Evolutionary conservation across 2,113 vertebrate species (phyloP).

Genomic region (Podocnemis expansa): DNA sequence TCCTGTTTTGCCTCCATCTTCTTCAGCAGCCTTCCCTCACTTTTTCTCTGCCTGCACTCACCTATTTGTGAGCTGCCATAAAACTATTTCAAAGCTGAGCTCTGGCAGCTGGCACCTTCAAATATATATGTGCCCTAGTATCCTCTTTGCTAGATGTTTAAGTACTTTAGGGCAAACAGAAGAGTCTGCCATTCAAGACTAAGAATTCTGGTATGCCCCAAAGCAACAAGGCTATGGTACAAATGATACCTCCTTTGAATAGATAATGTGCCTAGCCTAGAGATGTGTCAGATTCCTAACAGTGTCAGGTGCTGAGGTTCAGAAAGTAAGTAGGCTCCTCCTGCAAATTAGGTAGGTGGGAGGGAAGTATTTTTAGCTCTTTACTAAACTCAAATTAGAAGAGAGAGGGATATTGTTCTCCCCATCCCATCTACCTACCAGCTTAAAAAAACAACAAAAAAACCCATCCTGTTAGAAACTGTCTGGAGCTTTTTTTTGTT

Average conservation of each 20-base stretch:
- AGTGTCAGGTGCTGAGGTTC: rapidly evolving
- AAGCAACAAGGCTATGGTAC: background rate
- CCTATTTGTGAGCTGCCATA: conserved; percentile 23
- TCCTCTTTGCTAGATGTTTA: background rate
- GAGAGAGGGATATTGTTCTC: background rate
- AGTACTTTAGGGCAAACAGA: conserved; percentile 57
- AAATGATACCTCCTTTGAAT: background rate
- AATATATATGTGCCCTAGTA: background rate
- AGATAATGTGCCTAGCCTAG: rapidly evolving
- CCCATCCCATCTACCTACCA: background rate
- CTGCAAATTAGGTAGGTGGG: background rate
- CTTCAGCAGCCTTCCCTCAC: conserved; percentile 32
- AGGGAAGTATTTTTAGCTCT: background rate
- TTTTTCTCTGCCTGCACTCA: conserved; percentile 51
- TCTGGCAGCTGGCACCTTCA: conserved; percentile 29
- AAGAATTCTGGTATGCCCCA: background rate
- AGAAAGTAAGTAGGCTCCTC: background rate
- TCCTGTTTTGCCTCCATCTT: conserved; percentile 17
- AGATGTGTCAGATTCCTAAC: background rate
- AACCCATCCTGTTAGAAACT: background rate
- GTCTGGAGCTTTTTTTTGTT: background rate
- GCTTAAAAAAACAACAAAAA: conserved; percentile 6
- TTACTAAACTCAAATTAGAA: background rate
- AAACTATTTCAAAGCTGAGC: conserved; percentile 42
- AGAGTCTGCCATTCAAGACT: background rate